A percentile compares a stretch with the other conserved stretches of the same genome.
Evolutionary conservation across 2,797 vertebrate species (phyloP).

Genomic region (Poecilia velifera): DNA sequence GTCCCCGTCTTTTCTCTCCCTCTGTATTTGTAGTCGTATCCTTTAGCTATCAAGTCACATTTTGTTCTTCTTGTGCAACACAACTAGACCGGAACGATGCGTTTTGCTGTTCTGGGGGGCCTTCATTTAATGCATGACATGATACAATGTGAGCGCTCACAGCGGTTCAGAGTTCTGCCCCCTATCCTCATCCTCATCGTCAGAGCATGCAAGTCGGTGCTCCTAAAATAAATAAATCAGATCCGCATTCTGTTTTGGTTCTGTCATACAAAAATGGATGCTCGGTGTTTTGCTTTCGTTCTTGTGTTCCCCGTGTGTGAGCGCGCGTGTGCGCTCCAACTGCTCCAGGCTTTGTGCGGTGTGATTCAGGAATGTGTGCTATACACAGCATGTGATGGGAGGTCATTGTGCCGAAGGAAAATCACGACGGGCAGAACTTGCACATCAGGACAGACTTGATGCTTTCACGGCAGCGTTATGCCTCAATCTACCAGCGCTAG

Average conservation of each 20-base stretch:
- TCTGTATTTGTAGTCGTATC: not conserved
- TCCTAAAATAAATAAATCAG: not conserved
- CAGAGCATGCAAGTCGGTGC: not conserved
- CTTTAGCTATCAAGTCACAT: not conserved
- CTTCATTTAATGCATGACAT: slow-evolving; percentile 68
- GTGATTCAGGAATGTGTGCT: slow-evolving; percentile 80
- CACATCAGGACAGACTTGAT: slow-evolving; percentile 76
- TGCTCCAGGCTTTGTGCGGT: slow-evolving; percentile 74
- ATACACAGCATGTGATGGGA: slow-evolving; percentile 69
- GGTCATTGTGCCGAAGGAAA: slow-evolving; percentile 61
- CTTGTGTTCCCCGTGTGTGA: not conserved
- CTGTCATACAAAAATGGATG: not conserved
- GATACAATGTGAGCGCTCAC: slow-evolving; percentile 55
- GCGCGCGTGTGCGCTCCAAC: slow-evolving; percentile 7
- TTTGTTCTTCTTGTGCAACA: slow-evolving; percentile 46
- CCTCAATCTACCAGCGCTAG: slow-evolving; percentile 53
- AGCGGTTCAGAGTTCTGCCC: slow-evolving; percentile 10
- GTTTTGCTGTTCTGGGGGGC: slow-evolving; percentile 69
- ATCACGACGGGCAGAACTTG: slow-evolving; percentile 60
- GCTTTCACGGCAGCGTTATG: slow-evolving; percentile 56
- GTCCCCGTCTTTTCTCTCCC: slow-evolving; percentile 3
- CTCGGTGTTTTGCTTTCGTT: slow-evolving; percentile 28
- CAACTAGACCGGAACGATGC: slow-evolving; percentile 80
- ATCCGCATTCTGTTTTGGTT: not conserved
- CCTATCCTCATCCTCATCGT: not conserved